Base-by-base conservation (phyloP, 2,797 vertebrate genomes). In the Holocentrus rufus region DNA sequence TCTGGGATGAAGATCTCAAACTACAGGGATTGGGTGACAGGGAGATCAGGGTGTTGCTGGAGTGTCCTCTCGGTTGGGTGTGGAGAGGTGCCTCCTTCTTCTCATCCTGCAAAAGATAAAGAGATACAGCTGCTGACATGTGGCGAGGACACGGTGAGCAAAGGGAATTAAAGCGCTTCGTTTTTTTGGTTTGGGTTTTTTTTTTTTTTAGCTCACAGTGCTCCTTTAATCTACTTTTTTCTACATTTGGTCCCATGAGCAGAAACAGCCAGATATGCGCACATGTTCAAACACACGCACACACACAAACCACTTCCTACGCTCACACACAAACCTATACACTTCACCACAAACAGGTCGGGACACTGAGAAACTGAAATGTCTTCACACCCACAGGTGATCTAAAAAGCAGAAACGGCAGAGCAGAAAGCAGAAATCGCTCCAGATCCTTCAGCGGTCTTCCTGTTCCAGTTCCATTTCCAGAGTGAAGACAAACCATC, bases 51-150 rank as follows among this genome's bases (percentile, higher is more conserved):
- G 1, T 9, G 10, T 10, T 25, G 30, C 17, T 49, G 18, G 5
- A 11, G 36, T 11, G 36, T 31, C 17, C 11, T 50, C 1, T 15
- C 9, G 34, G 50, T 46, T 7, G n/a, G 31, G 1, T 15, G n/a
- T 14, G 14, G 30, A 13, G 9, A 11, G 36, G 7, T 59, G 46
- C 50, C 73, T 80, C 50, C 10, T 53, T 44, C 44, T 78, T 49
- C 14, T 76, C 65, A 76, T 82, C 53, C 85, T 87, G 76, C 4
- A n/a, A 17, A 17, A 53, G 15, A 53, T 44, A 8, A 59, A 36
- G 30, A 73, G 1, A 53, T 36, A 22, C 14, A 34, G 7, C 1
- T 59, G 30, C 3, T 36, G 22, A 69, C 1, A 68, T 46, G 4
- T 11, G 5, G 25, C 25, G 31, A 3, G 13, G 36, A 39, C 8